These are phyloP conservation scores for Rhyacichthys aspro DNA, from an alignment of 2,797 vertebrate species.

Conservation along the genomic window DNA sequence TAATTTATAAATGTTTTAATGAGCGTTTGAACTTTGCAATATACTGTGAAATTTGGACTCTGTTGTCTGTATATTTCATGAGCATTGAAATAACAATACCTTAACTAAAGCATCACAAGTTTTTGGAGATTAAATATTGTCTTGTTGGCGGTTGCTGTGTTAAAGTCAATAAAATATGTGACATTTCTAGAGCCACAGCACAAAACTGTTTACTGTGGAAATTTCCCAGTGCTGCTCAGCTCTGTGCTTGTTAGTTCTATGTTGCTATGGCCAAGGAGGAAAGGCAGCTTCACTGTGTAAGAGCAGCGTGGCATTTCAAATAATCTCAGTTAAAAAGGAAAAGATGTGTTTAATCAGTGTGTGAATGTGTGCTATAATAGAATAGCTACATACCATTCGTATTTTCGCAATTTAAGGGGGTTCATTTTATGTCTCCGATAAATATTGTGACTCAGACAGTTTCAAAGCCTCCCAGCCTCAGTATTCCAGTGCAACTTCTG, in stretches of 20 bases:
- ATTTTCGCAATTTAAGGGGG: too few relatives aligned
- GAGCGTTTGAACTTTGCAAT: background rate
- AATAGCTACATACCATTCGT: too few relatives aligned
- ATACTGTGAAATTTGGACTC: background rate
- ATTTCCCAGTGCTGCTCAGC: slow-evolving; percentile 18
- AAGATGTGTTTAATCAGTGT: background rate
- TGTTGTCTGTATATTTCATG: background rate
- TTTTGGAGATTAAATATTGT: slow-evolving; percentile 2
- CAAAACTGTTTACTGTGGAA: slow-evolving; percentile 6
- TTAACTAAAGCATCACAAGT: background rate
- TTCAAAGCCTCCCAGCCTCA: too few relatives aligned
- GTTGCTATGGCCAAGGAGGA: slow-evolving; percentile 3
- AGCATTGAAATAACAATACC: background rate
- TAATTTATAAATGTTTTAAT: background rate
- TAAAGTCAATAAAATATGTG: slow-evolving; percentile 25
- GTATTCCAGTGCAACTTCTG: too few relatives aligned
- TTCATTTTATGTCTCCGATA: too few relatives aligned
- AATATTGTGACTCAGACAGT: too few relatives aligned
- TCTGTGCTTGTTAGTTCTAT: slow-evolving; percentile 22
- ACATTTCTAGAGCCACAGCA: slow-evolving; percentile 32
- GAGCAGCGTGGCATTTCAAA: slow-evolving; percentile 2
- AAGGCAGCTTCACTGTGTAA: slow-evolving; percentile 9
- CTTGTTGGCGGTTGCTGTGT: background rate
- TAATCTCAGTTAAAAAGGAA: background rate
- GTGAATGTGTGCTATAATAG: too few relatives aligned